Conservation (phyloP, 2,888 invertebrate genomes). For the Seira ritae region DNA sequence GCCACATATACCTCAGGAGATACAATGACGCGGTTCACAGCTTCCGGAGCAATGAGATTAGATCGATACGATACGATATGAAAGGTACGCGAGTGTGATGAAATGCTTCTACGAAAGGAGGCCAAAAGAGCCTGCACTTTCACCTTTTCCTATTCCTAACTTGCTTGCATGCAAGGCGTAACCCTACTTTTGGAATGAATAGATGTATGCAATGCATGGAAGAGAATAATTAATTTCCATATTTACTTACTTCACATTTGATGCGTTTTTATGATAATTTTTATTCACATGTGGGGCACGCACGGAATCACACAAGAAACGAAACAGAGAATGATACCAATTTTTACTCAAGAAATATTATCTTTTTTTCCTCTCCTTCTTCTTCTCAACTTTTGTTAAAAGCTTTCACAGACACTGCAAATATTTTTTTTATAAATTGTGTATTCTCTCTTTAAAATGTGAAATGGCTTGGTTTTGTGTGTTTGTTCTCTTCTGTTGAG, state of each 20-base stretch:
- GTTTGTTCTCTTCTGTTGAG: background rate
- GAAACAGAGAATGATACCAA: too few species aligned
- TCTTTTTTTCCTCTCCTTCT: conserved; percentile 18
- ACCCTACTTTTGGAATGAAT: background rate
- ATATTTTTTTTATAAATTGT: background rate
- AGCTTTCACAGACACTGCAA: background rate
- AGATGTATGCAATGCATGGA: background rate
- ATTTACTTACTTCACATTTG: conserved; percentile 87
- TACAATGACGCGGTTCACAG: too few species aligned
- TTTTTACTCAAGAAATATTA: too few species aligned
- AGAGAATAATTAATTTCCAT: background rate
- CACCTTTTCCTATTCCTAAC: too few species aligned
- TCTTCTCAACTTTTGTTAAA: conserved; percentile 18
- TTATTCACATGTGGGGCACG: background rate
- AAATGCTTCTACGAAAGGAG: too few species aligned
- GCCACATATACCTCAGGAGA: too few species aligned
- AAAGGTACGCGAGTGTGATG: too few species aligned
- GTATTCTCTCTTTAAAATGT: background rate
- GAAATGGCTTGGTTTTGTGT: background rate
- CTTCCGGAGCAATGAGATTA: too few species aligned
- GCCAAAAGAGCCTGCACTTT: too few species aligned
- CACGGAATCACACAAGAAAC: too few species aligned
- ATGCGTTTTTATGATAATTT: conserved; percentile 79
- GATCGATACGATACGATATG: too few species aligned
- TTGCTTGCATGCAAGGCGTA: too few species aligned